These are phyloP conservation scores for Agelastica alni DNA, from an alignment of 2,888 invertebrate species.

Conservation along the genomic window DNA sequence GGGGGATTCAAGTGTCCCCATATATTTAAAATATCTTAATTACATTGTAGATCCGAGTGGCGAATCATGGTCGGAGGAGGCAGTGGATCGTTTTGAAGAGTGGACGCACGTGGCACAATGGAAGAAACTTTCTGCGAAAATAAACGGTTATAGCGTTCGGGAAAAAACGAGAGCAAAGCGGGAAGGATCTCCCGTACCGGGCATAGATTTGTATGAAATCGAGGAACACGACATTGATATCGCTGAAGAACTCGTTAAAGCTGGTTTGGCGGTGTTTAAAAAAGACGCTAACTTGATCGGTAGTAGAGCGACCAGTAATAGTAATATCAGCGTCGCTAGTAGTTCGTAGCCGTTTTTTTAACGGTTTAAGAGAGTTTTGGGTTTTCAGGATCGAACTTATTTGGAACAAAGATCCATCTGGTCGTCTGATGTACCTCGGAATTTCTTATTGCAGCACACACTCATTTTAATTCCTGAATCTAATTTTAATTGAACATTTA, in stretches of 20 bases:
- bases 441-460: too few species aligned
- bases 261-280: constrained; percentile 62
- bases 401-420: too few species aligned
- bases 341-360: constrained; percentile 31
- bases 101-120: constrained; percentile 77
- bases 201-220: constrained; percentile 75
- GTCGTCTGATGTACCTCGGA: too few species aligned
- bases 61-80: constrained; percentile 66
- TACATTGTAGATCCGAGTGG: constrained; percentile 54
- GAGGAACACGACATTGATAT: constrained; percentile 69
- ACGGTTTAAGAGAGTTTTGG: too few species aligned
- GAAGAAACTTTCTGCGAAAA: constrained; percentile 77
- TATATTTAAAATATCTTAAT: too few species aligned
- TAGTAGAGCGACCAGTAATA: constrained; percentile 47
- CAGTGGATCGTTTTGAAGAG: constrained; percentile 71
- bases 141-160: constrained; percentile 71
- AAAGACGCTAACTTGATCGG: constrained; percentile 41
- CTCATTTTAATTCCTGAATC: too few species aligned
- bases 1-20: too few species aligned
- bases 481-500: too few species aligned
- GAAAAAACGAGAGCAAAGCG: constrained; percentile 58
- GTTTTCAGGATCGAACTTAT: too few species aligned
- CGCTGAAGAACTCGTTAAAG: constrained; percentile 63
- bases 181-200: constrained; percentile 75
- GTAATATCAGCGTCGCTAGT: constrained; percentile 49